These are phyloP conservation scores for Pelochelys cantorii DNA, from an alignment of 2,797 vertebrate genomes.

Conservation along the genomic window DNA sequence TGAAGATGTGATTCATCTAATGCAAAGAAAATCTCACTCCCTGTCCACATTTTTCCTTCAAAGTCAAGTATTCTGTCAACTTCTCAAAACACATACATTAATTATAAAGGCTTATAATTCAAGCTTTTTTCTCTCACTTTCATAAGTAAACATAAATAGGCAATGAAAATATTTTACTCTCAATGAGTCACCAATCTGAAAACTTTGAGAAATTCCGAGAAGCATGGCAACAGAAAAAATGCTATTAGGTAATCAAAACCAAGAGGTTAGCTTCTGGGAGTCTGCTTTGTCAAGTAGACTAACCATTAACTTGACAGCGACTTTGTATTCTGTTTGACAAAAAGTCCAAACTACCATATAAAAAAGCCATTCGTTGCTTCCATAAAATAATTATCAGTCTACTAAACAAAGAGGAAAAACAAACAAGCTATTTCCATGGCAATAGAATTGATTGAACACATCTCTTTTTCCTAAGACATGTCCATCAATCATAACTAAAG, in stretches of 20 bases:
- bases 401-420: conserved; percentile 11
- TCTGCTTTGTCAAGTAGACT: background rate
- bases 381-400: background rate
- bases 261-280: background rate
- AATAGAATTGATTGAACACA: background rate
- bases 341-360: background rate
- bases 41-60: background rate
- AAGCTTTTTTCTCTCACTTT: background rate
- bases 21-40: background rate
- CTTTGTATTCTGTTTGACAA: background rate
- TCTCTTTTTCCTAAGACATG: background rate
- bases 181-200: background rate
- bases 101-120: background rate
- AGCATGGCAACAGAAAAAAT: background rate
- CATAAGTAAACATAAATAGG: background rate
- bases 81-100: background rate
- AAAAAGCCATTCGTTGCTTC: background rate
- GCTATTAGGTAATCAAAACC: background rate
- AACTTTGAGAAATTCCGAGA: background rate
- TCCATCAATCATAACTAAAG: background rate
- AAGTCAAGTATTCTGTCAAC: background rate
- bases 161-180: background rate
- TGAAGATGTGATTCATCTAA: background rate
- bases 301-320: background rate
- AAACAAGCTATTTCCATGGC: background rate